These are phyloP conservation scores for Anagyrus pseudococci DNA, from an alignment of 2,888 invertebrate species.

Conservation along the genomic window DNA sequence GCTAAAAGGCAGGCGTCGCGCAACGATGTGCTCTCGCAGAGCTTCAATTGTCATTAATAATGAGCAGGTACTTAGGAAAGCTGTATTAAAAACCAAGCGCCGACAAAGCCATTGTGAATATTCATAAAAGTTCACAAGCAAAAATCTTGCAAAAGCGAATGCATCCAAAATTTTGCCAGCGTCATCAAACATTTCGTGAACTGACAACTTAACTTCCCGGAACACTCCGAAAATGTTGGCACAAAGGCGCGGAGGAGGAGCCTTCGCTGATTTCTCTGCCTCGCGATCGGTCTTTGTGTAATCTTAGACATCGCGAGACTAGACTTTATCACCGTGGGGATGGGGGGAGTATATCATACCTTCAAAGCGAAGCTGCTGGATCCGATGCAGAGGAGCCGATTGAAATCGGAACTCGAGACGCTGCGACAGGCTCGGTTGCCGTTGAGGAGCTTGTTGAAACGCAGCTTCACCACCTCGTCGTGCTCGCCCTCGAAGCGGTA, in stretches of 20 bases:
- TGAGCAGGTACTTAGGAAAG: too few species aligned
- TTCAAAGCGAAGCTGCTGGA: conserved; percentile 56
- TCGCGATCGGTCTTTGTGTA: conserved; percentile 7
- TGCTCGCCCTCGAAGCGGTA: conserved; percentile 87
- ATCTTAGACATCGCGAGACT: not conserved
- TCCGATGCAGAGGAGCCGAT: conserved; percentile 57
- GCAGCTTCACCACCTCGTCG: conserved; percentile 80
- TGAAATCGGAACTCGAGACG: conserved; percentile 55
- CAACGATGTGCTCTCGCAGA: too few species aligned
- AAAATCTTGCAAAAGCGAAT: too few species aligned
- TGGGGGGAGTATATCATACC: conserved; percentile 42
- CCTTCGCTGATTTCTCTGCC: conserved; percentile 12
- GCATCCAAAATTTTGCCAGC: too few species aligned
- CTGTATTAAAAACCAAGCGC: too few species aligned
- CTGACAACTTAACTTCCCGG: too few species aligned
- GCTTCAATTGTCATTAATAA: too few species aligned
- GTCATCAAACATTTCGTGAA: too few species aligned
- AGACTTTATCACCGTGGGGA: not conserved
- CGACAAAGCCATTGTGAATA: too few species aligned
- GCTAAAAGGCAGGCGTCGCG: too few species aligned
- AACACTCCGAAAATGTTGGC: too few species aligned
- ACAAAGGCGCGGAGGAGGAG: not conserved
- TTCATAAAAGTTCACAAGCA: too few species aligned
- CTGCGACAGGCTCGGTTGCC: conserved; percentile 59
- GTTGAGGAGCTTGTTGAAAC: conserved; percentile 75